These are phyloP conservation scores for Parambassis ranga DNA, from an alignment of 2,797 vertebrate species.

Conservation along the genomic window DNA sequence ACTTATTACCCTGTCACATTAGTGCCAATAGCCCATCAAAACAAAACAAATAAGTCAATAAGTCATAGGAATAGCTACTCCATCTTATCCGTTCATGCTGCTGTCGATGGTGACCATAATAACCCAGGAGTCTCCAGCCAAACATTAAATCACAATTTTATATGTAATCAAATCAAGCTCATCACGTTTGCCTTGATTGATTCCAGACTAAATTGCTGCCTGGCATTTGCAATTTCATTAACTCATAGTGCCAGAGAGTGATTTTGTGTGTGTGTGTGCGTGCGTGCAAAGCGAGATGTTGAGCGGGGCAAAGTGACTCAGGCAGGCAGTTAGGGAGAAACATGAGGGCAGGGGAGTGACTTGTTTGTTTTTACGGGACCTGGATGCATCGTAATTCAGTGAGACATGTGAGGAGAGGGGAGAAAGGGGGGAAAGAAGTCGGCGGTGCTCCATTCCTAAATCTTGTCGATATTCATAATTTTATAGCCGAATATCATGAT, in stretches of 20 bases:
- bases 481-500: constrained; percentile 25
- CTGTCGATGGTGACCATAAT: constrained; percentile 41
- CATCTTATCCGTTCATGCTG: constrained; percentile 12
- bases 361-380: constrained; percentile 63
- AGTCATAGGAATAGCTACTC: constrained; percentile 45
- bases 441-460: constrained; percentile 5
- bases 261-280: constrained; percentile 11
- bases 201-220: constrained; percentile 64
- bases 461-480: constrained; percentile 17
- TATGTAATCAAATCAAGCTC: constrained; percentile 72
- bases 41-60: constrained; percentile 43
- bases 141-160: constrained; percentile 74
- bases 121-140: constrained; percentile 45
- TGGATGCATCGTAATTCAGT: constrained; percentile 54
- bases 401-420: constrained; percentile 14
- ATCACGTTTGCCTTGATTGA: constrained; percentile 75
- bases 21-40: constrained; percentile 8
- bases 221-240: constrained; percentile 71
- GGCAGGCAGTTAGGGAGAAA: constrained; percentile 61
- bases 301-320: constrained; percentile 42
- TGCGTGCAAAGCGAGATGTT: constrained; percentile 9
- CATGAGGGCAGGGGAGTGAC: constrained; percentile 54
- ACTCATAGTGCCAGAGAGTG: constrained; percentile 49
- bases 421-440: not conserved
- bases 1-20: constrained; percentile 7